Percentiles rank a stretch among this genome's conserved stretches.
Evolutionary conservation across 35 echinoderm and acorn worm genomes (phyloP).

Genomic region (Diadema setosum): DNA sequence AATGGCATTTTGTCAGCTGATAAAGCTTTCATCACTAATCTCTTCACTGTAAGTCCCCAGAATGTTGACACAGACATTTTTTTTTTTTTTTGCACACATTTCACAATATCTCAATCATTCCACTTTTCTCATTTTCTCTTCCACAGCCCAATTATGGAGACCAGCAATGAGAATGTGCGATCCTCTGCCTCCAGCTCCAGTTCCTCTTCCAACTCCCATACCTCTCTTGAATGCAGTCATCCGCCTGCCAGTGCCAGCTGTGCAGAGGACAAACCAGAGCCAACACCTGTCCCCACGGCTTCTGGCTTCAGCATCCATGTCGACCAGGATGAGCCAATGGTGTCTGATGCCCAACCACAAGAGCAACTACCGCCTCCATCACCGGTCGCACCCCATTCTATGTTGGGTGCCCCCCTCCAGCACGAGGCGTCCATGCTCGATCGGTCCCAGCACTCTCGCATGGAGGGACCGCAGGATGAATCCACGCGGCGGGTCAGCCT

Average conservation of each 20-base stretch:
- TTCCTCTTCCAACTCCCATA: constrained; percentile 20
- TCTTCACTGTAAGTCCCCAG: too few species aligned
- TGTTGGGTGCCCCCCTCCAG: too few species aligned
- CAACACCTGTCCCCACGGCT: not conserved
- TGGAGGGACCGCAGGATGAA: not conserved
- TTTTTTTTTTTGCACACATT: too few species aligned
- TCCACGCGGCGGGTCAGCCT: not conserved
- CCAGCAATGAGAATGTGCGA: constrained; percentile 61
- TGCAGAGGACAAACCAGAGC: not conserved
- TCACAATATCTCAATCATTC: too few species aligned
- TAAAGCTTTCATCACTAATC: too few species aligned
- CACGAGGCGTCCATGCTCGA: not conserved
- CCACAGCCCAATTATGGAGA: constrained; percentile 81
- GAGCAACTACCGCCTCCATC: not conserved
- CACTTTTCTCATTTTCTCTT: too few species aligned
- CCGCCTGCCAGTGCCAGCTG: not conserved
- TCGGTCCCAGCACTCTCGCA: not conserved
- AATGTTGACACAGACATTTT: too few species aligned
- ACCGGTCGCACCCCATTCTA: not conserved
- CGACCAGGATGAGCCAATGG: not conserved
- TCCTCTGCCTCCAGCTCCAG: constrained; percentile 51
- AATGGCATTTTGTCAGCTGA: too few species aligned
- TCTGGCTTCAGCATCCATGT: not conserved
- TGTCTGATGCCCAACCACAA: not conserved
- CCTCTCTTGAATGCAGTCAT: not conserved